A percentile compares a stretch with the other conserved stretches of the same genome.
phyloP scores from a whole-genome alignment of 1,140 invertebrate species.

The Drosophila lacteicornis region DNA sequence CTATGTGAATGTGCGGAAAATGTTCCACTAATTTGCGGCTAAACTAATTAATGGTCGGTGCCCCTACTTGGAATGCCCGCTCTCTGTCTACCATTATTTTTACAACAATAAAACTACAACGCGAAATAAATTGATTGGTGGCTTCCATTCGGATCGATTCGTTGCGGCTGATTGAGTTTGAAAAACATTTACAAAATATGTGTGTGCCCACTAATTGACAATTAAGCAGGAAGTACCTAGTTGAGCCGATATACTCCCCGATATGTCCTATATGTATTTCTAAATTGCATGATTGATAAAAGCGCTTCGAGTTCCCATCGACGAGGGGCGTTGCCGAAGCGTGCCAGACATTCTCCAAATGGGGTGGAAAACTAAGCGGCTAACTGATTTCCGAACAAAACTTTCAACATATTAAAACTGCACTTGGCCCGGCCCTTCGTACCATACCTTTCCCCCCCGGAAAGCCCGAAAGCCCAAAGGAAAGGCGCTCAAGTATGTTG shows the following conservation, averaged over 20 bases:
- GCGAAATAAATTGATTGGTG: slow-evolving; percentile 73
- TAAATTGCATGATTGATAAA: slow-evolving; percentile 80
- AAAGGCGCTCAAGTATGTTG: slow-evolving; percentile 81
- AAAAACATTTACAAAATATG: slow-evolving; percentile 57
- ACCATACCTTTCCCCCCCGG: slow-evolving; percentile 6
- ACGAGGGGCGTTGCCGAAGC: not conserved
- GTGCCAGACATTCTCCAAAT: slow-evolving; percentile 40
- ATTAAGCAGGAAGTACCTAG: slow-evolving; percentile 78
- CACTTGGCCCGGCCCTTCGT: slow-evolving; percentile 70
- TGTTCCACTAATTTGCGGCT: slow-evolving; percentile 78
- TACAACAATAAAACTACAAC: slow-evolving; percentile 27
- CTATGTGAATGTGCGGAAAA: slow-evolving; percentile 27
- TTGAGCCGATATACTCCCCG: slow-evolving; percentile 32
- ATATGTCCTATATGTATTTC: slow-evolving; percentile 9
- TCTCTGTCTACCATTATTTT: slow-evolving; percentile 9
- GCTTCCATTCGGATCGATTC: slow-evolving; percentile 41
- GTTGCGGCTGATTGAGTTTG: slow-evolving; percentile 63
- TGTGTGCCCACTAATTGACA: slow-evolving; percentile 77
- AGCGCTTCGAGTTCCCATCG: slow-evolving; percentile 41
- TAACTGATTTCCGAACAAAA: slow-evolving; percentile 80
- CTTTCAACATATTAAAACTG: slow-evolving; percentile 82
- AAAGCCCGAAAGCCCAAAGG: not conserved
- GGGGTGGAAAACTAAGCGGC: slow-evolving; percentile 64
- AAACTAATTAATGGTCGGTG: slow-evolving; percentile 74
- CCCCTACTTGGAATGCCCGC: slow-evolving; percentile 7